Base-by-base conservation (phyloP, 2,113 vertebrate genomes). In the Morone chrysops region DNA sequence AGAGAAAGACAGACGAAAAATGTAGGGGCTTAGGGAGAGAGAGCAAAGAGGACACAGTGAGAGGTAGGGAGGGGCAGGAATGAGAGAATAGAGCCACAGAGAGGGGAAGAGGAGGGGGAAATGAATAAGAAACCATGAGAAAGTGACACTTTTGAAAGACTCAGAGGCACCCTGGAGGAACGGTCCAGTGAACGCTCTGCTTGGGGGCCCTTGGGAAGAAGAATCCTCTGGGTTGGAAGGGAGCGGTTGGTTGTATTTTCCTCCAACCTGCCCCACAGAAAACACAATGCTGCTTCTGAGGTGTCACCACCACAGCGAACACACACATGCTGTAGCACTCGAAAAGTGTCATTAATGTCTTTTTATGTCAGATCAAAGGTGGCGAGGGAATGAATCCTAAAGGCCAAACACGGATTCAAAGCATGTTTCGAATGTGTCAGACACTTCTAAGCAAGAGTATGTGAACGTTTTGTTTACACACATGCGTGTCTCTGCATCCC, bases 101-200 rank as follows among this genome's bases (percentile, higher is more conserved):
- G 51, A 71, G 7, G 41, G 66, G 53, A 62, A 48, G 59, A 66
- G 71, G 63, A 70, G 41, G 43, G 0, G 72, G 47, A 59, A 79
- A 84, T 18, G 14, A 84, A 83, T 43, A 70, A 77, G 41, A 60
- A 82, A 50, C 67, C 69, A 48, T 36, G 36, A 68, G 31, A 76
- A 63, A 71, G 82, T 82, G 86, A 88, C 87, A 89, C 81, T 79
- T 78, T 25, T 47, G 68, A 71, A 76, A 76, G 65, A 73, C 62
- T 73, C 50, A 22, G 38, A 20, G 53, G 38, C 45, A 63, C 40
- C 79, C 60, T 66, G 45, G 40, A 12, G 60, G 57, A 74, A 71
- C 1, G 59, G 68, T 56, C 75, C 68, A 60, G 73, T 57, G 73
- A 70, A 22, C 18, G 4, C 74, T 61, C 12, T 12, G 72, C 48